phyloP scores from a whole-genome alignment of 2,888 invertebrate species.

The Megaustenia siamemsis region DNA sequence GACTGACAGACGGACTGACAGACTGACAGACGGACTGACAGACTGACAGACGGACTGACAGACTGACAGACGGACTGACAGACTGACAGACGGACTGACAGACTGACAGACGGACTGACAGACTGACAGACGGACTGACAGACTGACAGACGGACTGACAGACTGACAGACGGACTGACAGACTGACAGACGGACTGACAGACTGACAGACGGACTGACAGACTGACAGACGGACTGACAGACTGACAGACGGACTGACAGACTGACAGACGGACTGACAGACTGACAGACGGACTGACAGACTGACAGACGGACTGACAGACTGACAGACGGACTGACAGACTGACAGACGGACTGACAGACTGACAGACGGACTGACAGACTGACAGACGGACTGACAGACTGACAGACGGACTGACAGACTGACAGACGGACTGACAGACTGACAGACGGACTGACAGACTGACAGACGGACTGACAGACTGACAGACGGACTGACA shows the following conservation, averaged over 20 bases:
- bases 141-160: background rate
- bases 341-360: too few species aligned
- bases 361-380: background rate
- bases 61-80: background rate
- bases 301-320: too few species aligned
- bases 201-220: background rate
- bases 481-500: too few species aligned
- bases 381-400: background rate
- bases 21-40: background rate
- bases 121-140: background rate
- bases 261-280: too few species aligned
- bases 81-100: background rate
- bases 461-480: too few species aligned
- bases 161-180: background rate
- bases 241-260: background rate
- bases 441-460: too few species aligned
- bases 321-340: background rate
- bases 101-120: background rate
- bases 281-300: too few species aligned
- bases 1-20: constrained; percentile 6
- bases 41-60: background rate
- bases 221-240: background rate
- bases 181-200: background rate
- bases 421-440: background rate
- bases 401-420: background rate